Base-by-base conservation (phyloP, 2,113 vertebrate species). In the Platichthys stellatus region DNA sequence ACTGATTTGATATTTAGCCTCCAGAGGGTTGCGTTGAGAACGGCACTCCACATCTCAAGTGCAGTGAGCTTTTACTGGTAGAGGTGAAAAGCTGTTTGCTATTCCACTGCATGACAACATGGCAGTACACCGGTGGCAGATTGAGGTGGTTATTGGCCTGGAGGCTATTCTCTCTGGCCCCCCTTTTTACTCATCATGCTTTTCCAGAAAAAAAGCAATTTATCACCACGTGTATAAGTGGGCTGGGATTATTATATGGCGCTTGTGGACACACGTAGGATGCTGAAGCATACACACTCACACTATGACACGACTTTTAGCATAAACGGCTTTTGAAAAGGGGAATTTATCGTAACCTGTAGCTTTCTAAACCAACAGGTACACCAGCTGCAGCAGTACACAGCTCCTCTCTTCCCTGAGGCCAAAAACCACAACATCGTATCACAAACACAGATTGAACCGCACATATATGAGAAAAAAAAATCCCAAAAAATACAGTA, bases 1-100 rank as follows among this genome's bases (percentile, higher is more conserved):
- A 75, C 76, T 79, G 82, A 74, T 88, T 79, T 82, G 81, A 82
- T 88, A 79, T 84, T 84, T 76, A 78, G 68, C 67, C 76, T 72
- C 63, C 51, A 80, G 79, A 82, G 70, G 73, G 80, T 51, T 70
- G 43, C 1, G 11, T 72, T 20, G 61, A 82, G 72, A 43, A 20
- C 64, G 45, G 21, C 71, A 73, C 80, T 90, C 61, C 69, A 84
- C 63, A 66, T 76, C 69, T 76, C 47, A 77, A 83, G 81, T 75
- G 59, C 71, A 40, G 60, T 28, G 70, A 76, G 84, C 62, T 78
- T 84, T 87, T 62, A 59, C 43, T 63, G 57, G n/a, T 72, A 10
- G 56, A 63, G 62, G 53, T 78, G 73, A 69, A 74, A 82, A 72
- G 75, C 80, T 67, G 43, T 74, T 81, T 70, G 56, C 60, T 76